phyloP scores from a whole-genome alignment of 2,113 vertebrate species.

The Scomber colias region DNA sequence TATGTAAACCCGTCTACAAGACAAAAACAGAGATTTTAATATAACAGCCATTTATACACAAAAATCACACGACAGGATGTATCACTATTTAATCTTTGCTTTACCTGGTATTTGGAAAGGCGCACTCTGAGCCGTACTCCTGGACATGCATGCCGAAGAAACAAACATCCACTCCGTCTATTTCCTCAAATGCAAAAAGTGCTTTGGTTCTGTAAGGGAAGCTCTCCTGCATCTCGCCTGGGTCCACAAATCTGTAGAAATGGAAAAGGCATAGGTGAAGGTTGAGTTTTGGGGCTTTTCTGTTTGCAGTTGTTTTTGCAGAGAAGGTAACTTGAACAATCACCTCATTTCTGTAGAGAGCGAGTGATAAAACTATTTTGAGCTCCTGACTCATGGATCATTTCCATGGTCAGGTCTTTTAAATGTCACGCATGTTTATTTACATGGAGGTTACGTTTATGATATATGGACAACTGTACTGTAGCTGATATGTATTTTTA shows the following conservation, averaged over 20 bases:
- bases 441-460: neutral
- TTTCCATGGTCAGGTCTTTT: neutral
- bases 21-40: conserved; percentile 3
- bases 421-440: no score
- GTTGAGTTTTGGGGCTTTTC: neutral
- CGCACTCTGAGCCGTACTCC: conserved; percentile 96
- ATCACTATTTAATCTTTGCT: no score
- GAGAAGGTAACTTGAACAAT: no score
- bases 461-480: neutral
- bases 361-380: neutral
- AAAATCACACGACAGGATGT: neutral
- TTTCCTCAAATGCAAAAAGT: conserved; percentile 99
- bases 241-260: conserved; percentile 93
- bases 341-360: neutral
- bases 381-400: neutral
- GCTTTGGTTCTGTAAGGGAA: conserved; percentile 99
- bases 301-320: neutral
- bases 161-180: conserved; percentile 96
- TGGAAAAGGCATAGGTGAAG: neutral
- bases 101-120: conserved; percentile 97
- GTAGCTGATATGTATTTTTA: neutral
- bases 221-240: conserved; percentile 94
- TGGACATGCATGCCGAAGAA: conserved; percentile 99
- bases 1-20: conserved; percentile 95
- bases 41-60: neutral